Evolutionary conservation across 1,140 invertebrate species (phyloP), one percentile per base, ranked within the genome.

Genomic region (Carposina sasakii): DNA sequence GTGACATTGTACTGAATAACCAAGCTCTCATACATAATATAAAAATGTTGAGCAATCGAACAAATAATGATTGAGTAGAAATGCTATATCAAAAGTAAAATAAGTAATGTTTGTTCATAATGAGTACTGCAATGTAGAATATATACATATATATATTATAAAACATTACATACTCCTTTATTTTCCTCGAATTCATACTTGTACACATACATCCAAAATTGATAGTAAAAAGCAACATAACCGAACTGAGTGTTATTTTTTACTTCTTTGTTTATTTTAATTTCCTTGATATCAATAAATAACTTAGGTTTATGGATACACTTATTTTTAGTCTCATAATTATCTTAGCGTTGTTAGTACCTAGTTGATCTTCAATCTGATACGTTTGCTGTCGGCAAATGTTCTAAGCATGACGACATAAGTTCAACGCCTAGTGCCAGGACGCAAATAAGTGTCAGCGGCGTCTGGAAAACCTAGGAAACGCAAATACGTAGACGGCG

Each of bases 221-320:
- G 76, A 83, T 83, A 83, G 79, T 83, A 83, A 83, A 82, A 83
- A 76, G 70, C 76, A 81, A 83, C 79, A 74, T 83, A 83, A 83
- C 76, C 74, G 76, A 83, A 68, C 37, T 57, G 54, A 54, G 56
- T 70, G 68, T 75, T 68, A 64, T 78, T 77, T 81, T 74, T 77
- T 73, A n/a, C n/a, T 79, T 62, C 54, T 60, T 65, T 63, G 48
- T 34, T 56, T 45, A 21, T 50, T 34, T 51, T 41, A 22, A 39
- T 63, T 41, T 63, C 60, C 53, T 49, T 37, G 28, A 22, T n/a
- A 44, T 3, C 1, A 22, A 42, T 22, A 9, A 42, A 21, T 22
- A 22, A 28, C 12, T 28, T 28, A n/a, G n/a, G n/a, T n/a, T n/a
- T n/a, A n/a, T n/a, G n/a, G n/a, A n/a, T n/a, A n/a, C n/a, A n/a